These are phyloP conservation scores for Apoderus coryli DNA, from an alignment of 2,888 invertebrate species.

Conservation along the genomic window DNA sequence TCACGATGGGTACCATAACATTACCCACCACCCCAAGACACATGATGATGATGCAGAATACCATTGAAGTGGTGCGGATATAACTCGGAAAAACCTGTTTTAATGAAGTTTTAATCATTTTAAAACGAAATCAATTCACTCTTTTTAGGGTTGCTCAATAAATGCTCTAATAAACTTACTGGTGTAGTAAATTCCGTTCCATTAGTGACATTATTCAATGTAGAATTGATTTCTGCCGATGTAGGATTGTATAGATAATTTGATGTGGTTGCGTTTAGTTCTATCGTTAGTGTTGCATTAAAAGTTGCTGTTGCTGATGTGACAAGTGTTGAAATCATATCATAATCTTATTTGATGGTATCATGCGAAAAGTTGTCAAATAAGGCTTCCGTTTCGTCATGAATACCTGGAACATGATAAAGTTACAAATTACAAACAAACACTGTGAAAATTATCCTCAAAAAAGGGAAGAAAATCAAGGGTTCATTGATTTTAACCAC, in stretches of 20 bases:
- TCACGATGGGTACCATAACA: conserved; percentile 85
- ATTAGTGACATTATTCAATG: conserved; percentile 18
- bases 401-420: no score
- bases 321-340: conserved; percentile 30
- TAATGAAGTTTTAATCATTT: no score
- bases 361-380: no score
- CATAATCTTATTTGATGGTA: no score
- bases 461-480: no score
- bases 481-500: no score
- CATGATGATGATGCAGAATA: conserved; percentile 78
- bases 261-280: conserved; percentile 21
- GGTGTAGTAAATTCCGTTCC: conserved; percentile 24
- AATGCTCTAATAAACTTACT: no score
- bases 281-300: conserved; percentile 20
- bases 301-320: conserved; percentile 20
- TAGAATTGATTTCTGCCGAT: conserved; percentile 15
- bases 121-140: no score
- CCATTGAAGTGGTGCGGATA: conserved; percentile 77
- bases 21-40: conserved; percentile 84
- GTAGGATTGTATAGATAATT: conserved; percentile 24
- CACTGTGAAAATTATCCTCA: no score
- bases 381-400: no score
- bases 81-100: conserved; percentile 73
- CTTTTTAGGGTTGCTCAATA: no score
- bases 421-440: no score